phyloP scores from a whole-genome alignment of 2,888 invertebrate species.

The Apodemia zela region DNA sequence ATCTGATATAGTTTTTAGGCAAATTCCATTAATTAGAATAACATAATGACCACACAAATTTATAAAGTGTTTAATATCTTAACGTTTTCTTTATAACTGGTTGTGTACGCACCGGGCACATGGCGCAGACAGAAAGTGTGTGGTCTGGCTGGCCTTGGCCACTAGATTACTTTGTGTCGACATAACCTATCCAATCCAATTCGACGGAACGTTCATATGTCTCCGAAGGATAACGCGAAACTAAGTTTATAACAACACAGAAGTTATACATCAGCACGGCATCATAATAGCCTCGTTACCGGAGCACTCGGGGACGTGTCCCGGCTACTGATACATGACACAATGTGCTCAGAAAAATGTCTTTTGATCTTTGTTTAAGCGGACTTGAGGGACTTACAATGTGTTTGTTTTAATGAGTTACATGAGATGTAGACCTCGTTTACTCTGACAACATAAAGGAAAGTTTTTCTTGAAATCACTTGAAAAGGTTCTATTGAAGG shows the following conservation, averaged over 20 bases:
- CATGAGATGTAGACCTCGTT: neutral
- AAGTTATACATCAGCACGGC: neutral
- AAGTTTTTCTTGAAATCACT: neutral
- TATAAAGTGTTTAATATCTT: neutral
- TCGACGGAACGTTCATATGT: no score
- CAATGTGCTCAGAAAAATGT: conserved; percentile 8
- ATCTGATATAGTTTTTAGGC: neutral
- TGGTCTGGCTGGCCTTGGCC: neutral
- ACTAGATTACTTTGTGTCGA: no score
- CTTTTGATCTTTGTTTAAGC: conserved; percentile 16
- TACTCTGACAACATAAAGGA: neutral
- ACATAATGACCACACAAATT: neutral
- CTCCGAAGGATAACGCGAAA: neutral
- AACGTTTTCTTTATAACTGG: neutral
- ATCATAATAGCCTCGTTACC: conserved; percentile 6
- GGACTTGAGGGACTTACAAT: neutral
- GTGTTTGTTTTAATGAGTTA: conserved; percentile 7
- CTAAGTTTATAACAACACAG: neutral
- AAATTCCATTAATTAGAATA: neutral
- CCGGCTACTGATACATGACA: neutral
- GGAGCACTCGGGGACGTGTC: conserved; percentile 3
- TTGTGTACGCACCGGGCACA: neutral
- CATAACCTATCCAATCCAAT: no score
- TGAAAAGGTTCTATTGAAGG: neutral
- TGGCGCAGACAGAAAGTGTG: neutral